Conservation (phyloP, 2,113 vertebrate genomes). For the Prietella phreatophila region DNA sequence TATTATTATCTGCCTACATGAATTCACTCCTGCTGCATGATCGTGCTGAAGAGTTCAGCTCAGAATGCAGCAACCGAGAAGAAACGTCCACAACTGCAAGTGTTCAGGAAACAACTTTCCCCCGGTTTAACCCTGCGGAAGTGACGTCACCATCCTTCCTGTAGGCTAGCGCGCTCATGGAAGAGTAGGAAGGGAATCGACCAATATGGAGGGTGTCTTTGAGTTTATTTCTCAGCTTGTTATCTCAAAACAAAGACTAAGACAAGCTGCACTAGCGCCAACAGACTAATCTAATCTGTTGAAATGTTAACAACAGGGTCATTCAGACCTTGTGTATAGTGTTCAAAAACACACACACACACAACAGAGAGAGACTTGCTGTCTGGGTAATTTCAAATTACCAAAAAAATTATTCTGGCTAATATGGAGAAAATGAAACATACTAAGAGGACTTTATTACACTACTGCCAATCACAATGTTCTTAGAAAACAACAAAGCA, state of each 20-base stretch:
- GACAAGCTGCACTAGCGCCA: background rate
- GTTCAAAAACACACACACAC: background rate
- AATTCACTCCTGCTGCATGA: background rate
- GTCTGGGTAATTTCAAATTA: too few relatives aligned
- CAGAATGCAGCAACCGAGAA: background rate
- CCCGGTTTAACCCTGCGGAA: constrained; percentile 72
- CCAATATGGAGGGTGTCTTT: too few relatives aligned
- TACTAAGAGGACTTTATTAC: too few relatives aligned
- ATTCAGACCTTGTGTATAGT: background rate
- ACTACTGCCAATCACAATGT: too few relatives aligned
- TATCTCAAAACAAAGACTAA: background rate
- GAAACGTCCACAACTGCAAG: background rate
- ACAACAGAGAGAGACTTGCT: background rate
- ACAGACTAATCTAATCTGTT: background rate
- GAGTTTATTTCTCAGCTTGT: background rate
- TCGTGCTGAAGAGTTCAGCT: background rate
- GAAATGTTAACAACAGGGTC: constrained; percentile 2
- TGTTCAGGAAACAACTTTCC: constrained; percentile 76
- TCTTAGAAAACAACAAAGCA: too few relatives aligned
- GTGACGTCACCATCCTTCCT: constrained; percentile 69
- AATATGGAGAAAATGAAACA: too few relatives aligned
- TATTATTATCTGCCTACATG: background rate
- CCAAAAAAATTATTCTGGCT: too few relatives aligned
- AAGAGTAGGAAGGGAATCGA: background rate
- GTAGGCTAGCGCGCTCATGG: background rate